These are phyloP conservation scores for Rhegmatorhina hoffmannsi DNA, from an alignment of 2,113 vertebrate genomes.

Conservation along the genomic window DNA sequence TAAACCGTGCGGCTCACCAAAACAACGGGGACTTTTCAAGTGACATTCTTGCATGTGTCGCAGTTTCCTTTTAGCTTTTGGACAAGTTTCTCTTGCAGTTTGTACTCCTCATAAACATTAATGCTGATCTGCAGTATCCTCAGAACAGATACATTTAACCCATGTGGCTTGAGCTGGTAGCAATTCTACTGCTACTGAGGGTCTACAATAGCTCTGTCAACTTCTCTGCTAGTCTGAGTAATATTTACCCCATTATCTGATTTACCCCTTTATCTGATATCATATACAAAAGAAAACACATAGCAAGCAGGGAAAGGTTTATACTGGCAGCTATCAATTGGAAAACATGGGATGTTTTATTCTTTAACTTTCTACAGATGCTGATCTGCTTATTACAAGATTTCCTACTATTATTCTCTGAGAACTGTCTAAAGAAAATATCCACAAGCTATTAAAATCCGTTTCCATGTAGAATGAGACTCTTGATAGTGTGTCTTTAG, in stretches of 20 bases:
- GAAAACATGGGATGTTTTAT: not conserved
- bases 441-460: not conserved
- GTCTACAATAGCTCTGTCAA: not conserved
- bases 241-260: not conserved
- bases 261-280: not conserved
- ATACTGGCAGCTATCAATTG: not conserved
- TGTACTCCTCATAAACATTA: not conserved
- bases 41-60: not conserved
- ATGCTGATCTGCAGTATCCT: not conserved
- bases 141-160: not conserved
- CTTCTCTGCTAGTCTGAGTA: not conserved
- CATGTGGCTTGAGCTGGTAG: not conserved
- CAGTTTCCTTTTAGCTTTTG: not conserved
- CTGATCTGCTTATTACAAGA: not conserved
- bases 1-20: not conserved
- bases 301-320: not conserved
- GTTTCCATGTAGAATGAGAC: not conserved
- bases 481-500: not conserved
- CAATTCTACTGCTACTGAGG: not conserved
- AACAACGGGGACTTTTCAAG: not conserved
- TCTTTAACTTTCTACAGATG: not conserved
- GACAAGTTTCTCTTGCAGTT: not conserved
- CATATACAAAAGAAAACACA: not conserved
- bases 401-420: not conserved
- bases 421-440: not conserved